phyloP scores from a whole-genome alignment of 2,888 invertebrate genomes.

The Kuschelorhynchus macadamiae region DNA sequence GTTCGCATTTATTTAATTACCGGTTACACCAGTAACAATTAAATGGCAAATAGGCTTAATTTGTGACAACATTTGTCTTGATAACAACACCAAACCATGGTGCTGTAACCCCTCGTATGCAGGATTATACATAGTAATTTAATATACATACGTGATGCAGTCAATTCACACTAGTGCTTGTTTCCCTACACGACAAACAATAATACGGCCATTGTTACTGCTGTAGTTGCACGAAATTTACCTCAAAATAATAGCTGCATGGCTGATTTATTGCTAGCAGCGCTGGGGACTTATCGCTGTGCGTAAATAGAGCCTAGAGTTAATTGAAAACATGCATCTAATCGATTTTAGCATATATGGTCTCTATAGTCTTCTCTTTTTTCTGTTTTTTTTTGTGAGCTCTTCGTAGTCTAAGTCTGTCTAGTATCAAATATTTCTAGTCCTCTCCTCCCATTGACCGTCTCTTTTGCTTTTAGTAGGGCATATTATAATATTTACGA shows the following conservation, averaged over 20 bases:
- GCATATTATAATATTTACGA: no score
- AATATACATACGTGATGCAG: constrained; percentile 9
- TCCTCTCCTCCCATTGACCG: no score
- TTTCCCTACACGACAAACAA: constrained; percentile 21
- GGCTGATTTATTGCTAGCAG: constrained; percentile 13
- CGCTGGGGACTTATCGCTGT: not conserved
- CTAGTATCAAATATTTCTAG: no score
- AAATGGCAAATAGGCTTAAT: no score
- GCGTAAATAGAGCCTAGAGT: not conserved
- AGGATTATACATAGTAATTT: constrained; percentile 18
- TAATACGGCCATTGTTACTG: constrained; percentile 12
- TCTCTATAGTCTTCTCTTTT: no score
- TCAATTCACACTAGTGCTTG: constrained; percentile 20
- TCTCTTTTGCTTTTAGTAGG: no score
- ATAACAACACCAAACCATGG: constrained; percentile 4
- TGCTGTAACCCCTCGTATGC: not conserved
- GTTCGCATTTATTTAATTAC: no score
- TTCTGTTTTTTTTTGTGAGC: no score
- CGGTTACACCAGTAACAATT: no score
- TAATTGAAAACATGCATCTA: not conserved
- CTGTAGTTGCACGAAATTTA: constrained; percentile 13
- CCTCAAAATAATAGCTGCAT: constrained; percentile 9
- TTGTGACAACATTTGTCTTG: no score
- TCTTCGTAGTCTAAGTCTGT: no score
- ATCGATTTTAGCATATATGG: no score